These are phyloP conservation scores for Alcedo atthis DNA, from an alignment of 2,797 vertebrate genomes.

Conservation along the genomic window DNA sequence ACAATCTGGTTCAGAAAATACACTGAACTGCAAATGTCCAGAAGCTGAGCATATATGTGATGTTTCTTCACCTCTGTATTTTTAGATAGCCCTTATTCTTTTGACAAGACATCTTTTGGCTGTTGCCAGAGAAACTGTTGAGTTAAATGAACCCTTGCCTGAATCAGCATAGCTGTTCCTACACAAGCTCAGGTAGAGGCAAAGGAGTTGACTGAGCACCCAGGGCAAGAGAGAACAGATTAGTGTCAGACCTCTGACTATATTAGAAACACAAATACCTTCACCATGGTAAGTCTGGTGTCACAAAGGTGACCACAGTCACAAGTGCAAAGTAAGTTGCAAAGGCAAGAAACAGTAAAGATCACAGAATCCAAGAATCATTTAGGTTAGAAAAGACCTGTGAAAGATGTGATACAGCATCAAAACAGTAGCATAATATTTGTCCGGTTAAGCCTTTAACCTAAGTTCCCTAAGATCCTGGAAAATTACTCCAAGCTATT, in stretches of 20 bases:
- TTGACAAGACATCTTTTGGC: not conserved
- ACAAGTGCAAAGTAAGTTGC: not conserved
- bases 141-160: not conserved
- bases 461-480: not conserved
- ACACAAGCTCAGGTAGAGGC: not conserved
- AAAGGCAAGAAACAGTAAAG: not conserved
- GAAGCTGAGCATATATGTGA: not conserved
- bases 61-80: not conserved
- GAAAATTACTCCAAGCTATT: not conserved
- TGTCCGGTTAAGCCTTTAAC: not conserved
- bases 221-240: not conserved
- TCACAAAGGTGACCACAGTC: not conserved
- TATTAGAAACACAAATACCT: not conserved
- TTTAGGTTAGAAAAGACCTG: not conserved
- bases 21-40: not conserved
- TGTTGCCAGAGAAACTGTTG: not conserved
- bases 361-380: not conserved
- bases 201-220: not conserved
- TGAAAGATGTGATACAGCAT: not conserved
- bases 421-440: not conserved
- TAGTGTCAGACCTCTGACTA: not conserved
- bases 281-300: not conserved
- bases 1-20: not conserved
- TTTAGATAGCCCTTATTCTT: not conserved
- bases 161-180: not conserved